Evolutionary conservation across 1,140 invertebrate species (phyloP).

Genomic region (Ericerus pela): DNA sequence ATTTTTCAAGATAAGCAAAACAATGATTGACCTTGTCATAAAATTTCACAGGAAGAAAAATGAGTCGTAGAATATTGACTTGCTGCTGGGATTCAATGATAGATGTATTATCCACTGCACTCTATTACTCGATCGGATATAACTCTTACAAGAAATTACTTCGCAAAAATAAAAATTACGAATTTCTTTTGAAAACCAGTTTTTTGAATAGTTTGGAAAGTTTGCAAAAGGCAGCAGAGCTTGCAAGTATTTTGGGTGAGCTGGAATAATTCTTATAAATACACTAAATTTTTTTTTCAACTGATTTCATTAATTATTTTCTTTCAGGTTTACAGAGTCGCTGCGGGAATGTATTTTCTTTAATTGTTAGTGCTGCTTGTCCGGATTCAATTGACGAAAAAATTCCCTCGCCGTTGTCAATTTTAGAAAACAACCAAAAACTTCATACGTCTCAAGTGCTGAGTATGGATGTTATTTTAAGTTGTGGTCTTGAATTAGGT

Average conservation of each 20-base stretch:
- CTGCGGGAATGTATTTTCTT: conserved; percentile 62
- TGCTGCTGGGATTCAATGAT: conserved; percentile 84
- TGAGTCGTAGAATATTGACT: conserved; percentile 50
- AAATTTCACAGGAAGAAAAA: conserved; percentile 33
- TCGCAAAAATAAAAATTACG: conserved; percentile 39
- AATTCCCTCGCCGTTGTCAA: background rate
- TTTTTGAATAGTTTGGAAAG: conserved; percentile 77
- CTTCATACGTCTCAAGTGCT: conserved; percentile 60
- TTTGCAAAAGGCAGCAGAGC: conserved; percentile 50
- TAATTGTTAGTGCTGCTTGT: conserved; percentile 61
- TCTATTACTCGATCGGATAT: conserved; percentile 30
- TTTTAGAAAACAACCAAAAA: conserved; percentile 20
- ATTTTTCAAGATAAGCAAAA: too few species aligned
- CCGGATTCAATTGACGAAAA: conserved; percentile 29
- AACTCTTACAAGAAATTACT: conserved; percentile 22
- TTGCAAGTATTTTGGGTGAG: conserved; percentile 46
- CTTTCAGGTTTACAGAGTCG: conserved; percentile 56
- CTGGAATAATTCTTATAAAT: background rate
- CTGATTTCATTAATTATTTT: conserved; percentile 5
- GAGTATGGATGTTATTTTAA: conserved; percentile 71
- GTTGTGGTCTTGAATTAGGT: conserved; percentile 69
- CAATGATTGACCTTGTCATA: background rate
- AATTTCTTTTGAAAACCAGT: conserved; percentile 48
- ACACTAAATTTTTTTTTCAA: background rate
- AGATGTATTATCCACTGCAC: conserved; percentile 63